These are phyloP conservation scores for Hylaea fasciaria DNA, from an alignment of 2,888 invertebrate species.

Conservation along the genomic window DNA sequence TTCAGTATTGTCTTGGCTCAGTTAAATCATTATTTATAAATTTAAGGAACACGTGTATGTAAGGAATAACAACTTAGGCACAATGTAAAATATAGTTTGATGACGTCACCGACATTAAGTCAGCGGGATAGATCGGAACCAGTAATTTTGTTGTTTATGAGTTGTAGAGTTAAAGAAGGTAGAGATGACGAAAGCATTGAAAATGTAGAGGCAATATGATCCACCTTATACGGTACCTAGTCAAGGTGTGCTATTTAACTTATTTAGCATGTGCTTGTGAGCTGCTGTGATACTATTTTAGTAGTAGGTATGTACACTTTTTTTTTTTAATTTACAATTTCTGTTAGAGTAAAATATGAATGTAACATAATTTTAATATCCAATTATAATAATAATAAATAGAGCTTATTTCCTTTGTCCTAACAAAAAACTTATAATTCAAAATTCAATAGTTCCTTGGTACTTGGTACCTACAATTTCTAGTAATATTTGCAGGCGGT, in stretches of 20 bases:
- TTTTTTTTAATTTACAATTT: no score
- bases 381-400: no score
- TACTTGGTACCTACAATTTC: no score
- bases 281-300: background rate
- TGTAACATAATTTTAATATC: no score
- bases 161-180: constrained; percentile 34
- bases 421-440: no score
- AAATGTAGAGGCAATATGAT: background rate
- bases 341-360: no score
- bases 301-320: no score
- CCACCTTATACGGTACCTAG: background rate
- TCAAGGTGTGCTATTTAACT: constrained; percentile 8
- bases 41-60: constrained; percentile 40
- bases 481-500: constrained; percentile 19
- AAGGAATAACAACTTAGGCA: constrained; percentile 43
- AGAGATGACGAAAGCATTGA: constrained; percentile 14
- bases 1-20: background rate
- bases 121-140: constrained; percentile 55
- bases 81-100: constrained; percentile 33
- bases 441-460: no score
- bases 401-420: no score
- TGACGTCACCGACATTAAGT: constrained; percentile 63
- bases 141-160: constrained; percentile 56
- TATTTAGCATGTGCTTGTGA: constrained; percentile 8
- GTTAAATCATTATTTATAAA: constrained; percentile 34